Evolutionary conservation across 2,113 vertebrate genomes (phyloP), one percentile per base, ranked within the genome.

Genomic region (Lophotis ruficrista): DNA sequence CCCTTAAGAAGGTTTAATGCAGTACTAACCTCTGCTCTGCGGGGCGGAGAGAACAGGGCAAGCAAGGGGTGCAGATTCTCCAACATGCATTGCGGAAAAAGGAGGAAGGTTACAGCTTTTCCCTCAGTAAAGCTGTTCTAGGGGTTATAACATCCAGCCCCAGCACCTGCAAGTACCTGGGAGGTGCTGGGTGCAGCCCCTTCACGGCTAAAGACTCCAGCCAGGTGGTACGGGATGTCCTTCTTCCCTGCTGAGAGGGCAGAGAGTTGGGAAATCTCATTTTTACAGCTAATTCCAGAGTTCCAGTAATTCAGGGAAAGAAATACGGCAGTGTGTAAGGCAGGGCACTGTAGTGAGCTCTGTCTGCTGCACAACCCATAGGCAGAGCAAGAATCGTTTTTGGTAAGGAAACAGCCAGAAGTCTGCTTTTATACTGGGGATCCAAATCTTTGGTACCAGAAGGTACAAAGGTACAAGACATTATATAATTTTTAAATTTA

Each of bases 211-310:
- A 54, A 50, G 62, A 12, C 23, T 31, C 21, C 8, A 10, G 45
- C 3, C 4, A 6, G 53, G 25, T 12, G 27, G 22, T 50, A 24
- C 0, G 4, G 57, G 54, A 35, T 20, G 17, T 7, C 4, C 4
- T 47, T 16, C 38, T 31, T 27, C n/a, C 47, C 53, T 28, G 48
- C 18, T 9, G 48, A 30, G 31, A 56, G 47, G 64, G 25, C 72
- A 54, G 24, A 30, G 51, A 25, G 21, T 0, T 43, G 48, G 31
- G 38, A 47, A 25, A 23, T 12, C 50, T 28, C 38, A 17, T 24
- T 82, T 38, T 15, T 6, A 23, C 15, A 60, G 43, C 30, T 68
- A 56, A 90, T 19, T 31, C 25, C 61, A 54, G 33, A 6, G 2
- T 4, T 4, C 38, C n/a, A 30, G 48, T 12, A 54, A 71, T 18